A percentile compares a stretch with the other conserved stretches of the same genome.
Evolutionary conservation across 1,140 invertebrate species (phyloP).

Genomic region (Asbolus verrucosus): DNA sequence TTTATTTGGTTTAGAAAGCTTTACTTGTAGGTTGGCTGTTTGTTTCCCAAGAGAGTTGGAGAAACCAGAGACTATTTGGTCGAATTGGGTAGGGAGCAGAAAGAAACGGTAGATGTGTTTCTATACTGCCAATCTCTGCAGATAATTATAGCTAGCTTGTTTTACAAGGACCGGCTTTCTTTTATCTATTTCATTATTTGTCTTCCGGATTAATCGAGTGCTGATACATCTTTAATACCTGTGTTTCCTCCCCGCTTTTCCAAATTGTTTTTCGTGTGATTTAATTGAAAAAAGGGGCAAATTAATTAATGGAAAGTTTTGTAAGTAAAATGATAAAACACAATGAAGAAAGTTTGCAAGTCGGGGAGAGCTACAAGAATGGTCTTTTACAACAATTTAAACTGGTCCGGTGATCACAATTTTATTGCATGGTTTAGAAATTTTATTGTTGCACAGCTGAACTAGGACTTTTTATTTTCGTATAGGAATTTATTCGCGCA

Average conservation of each 20-base stretch:
- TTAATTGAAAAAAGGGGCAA: background rate
- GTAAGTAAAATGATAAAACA: too few species aligned
- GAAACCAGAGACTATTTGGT: constrained; percentile 36
- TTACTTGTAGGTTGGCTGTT: constrained; percentile 37
- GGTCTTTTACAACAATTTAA: constrained; percentile 34
- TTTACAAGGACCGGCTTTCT: constrained; percentile 20
- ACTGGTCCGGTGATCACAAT: constrained; percentile 28
- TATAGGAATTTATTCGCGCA: constrained; percentile 33
- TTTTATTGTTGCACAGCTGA: constrained; percentile 35
- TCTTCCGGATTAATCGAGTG: constrained; percentile 14
- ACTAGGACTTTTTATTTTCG: constrained; percentile 24
- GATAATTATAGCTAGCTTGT: constrained; percentile 33
- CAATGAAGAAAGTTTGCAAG: constrained; percentile 29
- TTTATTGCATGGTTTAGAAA: constrained; percentile 36
- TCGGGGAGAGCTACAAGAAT: constrained; percentile 1
- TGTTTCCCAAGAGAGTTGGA: constrained; percentile 23
- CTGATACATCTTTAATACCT: constrained; percentile 34
- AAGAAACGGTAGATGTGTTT: constrained; percentile 30
- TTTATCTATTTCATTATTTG: constrained; percentile 37
- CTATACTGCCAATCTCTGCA: constrained; percentile 32
- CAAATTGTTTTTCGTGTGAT: constrained; percentile 6
- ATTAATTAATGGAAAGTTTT: constrained; percentile 14
- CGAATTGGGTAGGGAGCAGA: constrained; percentile 34
- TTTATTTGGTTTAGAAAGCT: constrained; percentile 36
- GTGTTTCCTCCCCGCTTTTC: background rate